A percentile compares a stretch with the other conserved stretches of the same genome.
phyloP scores from a whole-genome alignment of 2,888 invertebrate species.

The Mesorhabditis spiculigera region DNA sequence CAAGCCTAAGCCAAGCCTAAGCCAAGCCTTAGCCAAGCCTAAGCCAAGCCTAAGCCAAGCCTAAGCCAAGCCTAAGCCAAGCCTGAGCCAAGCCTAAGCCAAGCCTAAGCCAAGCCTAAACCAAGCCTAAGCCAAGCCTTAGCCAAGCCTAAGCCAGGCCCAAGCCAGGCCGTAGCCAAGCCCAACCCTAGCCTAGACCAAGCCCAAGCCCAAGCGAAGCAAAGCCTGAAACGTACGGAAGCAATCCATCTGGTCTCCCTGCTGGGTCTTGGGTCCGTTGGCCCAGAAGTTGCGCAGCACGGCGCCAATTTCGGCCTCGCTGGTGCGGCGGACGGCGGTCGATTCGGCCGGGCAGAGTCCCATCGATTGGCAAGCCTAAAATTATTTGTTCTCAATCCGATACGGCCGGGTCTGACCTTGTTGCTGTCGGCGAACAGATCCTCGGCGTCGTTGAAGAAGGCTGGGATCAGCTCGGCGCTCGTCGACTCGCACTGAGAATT shows the following conservation, averaged over 20 bases:
- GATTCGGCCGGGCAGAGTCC: neutral
- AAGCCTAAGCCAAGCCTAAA: no score
- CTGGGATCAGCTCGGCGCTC: neutral
- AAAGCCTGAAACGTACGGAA: neutral
- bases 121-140: no score
- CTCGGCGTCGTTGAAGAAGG: constrained; percentile 1
- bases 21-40: no score
- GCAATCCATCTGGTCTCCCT: neutral
- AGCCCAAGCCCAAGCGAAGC: no score
- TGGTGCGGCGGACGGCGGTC: neutral
- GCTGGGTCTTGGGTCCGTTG: neutral
- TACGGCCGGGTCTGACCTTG: neutral
- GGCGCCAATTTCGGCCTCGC: neutral
- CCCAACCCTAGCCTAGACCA: no score
- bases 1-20: no score
- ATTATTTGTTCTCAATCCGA: neutral
- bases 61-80: no score
- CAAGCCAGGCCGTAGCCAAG: no score
- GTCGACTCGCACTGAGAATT: neutral
- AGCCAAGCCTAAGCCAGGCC: no score
- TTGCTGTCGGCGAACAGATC: constrained; percentile 3
- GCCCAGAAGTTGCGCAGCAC: neutral
- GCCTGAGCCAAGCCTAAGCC: no score
- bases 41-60: no score
- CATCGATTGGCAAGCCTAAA: constrained; percentile 2